Evolutionary conservation across 1,140 invertebrate genomes (phyloP).

Genomic region (Calephelis virginiensis): DNA sequence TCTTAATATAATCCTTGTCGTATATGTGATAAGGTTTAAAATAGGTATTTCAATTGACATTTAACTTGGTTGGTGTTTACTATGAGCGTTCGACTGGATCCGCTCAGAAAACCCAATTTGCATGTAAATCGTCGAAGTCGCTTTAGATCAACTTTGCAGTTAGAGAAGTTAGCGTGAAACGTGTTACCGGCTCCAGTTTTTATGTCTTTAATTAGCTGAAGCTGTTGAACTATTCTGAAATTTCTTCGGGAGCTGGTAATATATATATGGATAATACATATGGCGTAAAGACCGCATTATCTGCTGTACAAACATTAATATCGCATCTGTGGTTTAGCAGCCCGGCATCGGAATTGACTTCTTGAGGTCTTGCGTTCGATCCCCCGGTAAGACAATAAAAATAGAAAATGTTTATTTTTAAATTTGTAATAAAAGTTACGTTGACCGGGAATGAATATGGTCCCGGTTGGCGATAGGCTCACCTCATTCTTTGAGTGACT

Average conservation of each 20-base stretch:
- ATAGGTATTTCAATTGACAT: constrained; percentile 14
- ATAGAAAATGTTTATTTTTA: too few species aligned
- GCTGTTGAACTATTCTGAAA: not conserved
- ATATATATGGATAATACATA: too few species aligned
- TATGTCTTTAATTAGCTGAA: constrained; percentile 26
- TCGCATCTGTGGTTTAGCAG: too few species aligned
- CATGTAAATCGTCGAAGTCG: constrained; percentile 59
- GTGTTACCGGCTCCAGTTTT: constrained; percentile 30
- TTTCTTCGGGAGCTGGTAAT: not conserved
- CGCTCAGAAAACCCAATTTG: constrained; percentile 54
- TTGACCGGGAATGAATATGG: too few species aligned
- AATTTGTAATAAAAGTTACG: too few species aligned
- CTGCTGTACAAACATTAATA: too few species aligned
- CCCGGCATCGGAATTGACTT: too few species aligned
- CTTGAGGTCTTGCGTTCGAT: too few species aligned
- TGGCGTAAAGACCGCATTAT: too few species aligned
- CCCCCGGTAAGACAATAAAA: too few species aligned
- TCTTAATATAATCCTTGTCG: constrained; percentile 2
- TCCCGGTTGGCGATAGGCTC: too few species aligned
- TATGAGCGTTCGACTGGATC: constrained; percentile 48
- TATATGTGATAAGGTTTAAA: not conserved
- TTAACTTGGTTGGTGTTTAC: constrained; percentile 39
- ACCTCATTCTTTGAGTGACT: too few species aligned
- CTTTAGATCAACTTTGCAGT: constrained; percentile 53
- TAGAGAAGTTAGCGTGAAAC: constrained; percentile 42